Evolutionary conservation across 2,888 invertebrate genomes (phyloP), one percentile per base, ranked within the genome.

Genomic region (Cryptocheilus praepositus): DNA sequence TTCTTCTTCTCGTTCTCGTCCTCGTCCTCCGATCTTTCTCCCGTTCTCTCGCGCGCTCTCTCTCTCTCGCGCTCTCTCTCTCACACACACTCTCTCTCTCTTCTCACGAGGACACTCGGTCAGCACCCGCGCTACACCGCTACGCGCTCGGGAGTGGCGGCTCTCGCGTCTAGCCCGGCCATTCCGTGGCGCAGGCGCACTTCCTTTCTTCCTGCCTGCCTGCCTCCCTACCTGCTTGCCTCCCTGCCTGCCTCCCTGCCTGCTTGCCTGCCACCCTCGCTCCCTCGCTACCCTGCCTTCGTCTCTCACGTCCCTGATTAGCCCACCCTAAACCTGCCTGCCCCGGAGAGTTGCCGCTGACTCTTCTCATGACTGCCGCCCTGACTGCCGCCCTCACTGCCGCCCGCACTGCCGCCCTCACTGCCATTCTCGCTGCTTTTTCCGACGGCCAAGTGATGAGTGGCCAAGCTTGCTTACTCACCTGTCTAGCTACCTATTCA

Each of bases 131-230:
- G 84, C 84, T 88, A 88, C 84, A 81, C 79, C 79, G 82, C 84
- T 90, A 89, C 86, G 88, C 86, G 89, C 86, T 87, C 86, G 88
- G 88, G 88, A 89, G 89, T 89, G 89, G 89, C 88, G 87, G 83
- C 86, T 85, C 83, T 86, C 88, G 86, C 85, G 87, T 89, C 90
- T 90, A 89, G 89, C 90, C 90, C 89, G 90, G 89, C 83, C 83
- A 79, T 79, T 72, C 52, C 71, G 70, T 51, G 76, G 85, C 86
- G 86, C 86, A 86, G 62, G 85, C 87, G 87, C 85, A 67, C 63
- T 79, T 70, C 71, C 78, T 80, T 76, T 79, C 79, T 80, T 80
- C 80, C 79, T 80, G 74, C 77, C 73, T 78, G 73, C 77, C 73
- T 80, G 67, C 76, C 77, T 79, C 78, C 77, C 76, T 81, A 70